Evolutionary conservation across 2,113 vertebrate species (phyloP).

Genomic region (Panthera tigris): DNA sequence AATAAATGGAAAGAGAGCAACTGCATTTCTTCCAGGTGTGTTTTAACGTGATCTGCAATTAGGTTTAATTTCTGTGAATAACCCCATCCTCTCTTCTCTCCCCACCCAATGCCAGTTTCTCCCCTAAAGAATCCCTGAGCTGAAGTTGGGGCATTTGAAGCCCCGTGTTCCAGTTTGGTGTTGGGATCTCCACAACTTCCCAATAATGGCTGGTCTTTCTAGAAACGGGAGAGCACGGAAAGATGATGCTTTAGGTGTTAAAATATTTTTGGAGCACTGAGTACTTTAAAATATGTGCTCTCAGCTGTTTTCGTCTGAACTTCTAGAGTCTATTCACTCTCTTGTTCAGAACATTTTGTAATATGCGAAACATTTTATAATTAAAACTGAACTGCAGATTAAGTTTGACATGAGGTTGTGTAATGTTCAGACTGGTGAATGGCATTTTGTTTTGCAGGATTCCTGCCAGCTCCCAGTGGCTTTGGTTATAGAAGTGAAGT

Average conservation of each 20-base stretch:
- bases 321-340: conserved; percentile 17
- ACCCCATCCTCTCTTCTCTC: too few relatives aligned
- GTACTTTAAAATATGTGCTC: neutral
- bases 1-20: neutral
- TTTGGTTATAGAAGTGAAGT: conserved; percentile 90
- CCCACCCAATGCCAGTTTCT: neutral
- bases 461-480: conserved; percentile 91
- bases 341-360: conserved; percentile 56
- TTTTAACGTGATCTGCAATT: neutral
- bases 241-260: neutral
- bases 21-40: neutral
- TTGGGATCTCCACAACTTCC: neutral
- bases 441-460: conserved; percentile 70
- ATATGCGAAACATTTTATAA: conserved; percentile 40
- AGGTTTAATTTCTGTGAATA: neutral
- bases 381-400: conserved; percentile 57
- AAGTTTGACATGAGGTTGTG: neutral
- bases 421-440: neutral
- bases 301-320: conserved; percentile 29
- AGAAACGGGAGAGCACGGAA: neutral
- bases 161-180: neutral
- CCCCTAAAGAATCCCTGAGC: neutral
- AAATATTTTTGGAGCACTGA: conserved; percentile 11
- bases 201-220: neutral
- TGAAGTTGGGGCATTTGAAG: neutral